Evolutionary conservation across 1,140 invertebrate species (phyloP).

Genomic region (Argopecten irradians): DNA sequence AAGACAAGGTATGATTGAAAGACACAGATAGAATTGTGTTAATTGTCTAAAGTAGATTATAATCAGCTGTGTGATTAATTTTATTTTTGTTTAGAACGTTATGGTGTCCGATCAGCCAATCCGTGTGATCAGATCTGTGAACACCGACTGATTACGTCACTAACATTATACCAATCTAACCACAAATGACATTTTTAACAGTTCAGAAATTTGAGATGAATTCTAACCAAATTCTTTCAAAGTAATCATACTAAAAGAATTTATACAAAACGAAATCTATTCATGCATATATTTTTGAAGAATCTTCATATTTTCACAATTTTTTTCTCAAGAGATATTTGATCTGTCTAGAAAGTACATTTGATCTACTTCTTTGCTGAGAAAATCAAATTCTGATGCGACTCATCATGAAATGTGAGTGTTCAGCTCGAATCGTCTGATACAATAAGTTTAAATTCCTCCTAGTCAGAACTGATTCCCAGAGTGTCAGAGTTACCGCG

Average conservation of each 20-base stretch:
- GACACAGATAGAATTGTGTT: not conserved
- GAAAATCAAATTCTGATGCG: constrained; percentile 4
- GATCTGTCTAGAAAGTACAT: not conserved
- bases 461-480: not conserved
- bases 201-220: not conserved
- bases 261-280: not conserved
- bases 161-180: not conserved
- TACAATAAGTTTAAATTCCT: constrained; percentile 23
- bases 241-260: not conserved
- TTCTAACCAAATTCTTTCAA: constrained; percentile 12
- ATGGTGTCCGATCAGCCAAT: not conserved
- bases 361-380: constrained; percentile 2
- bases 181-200: not conserved
- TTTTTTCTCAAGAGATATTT: constrained; percentile 18
- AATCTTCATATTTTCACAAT: not conserved
- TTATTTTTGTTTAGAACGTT: not conserved
- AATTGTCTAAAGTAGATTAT: not conserved
- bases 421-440: not conserved
- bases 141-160: not conserved
- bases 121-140: not conserved
- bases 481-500: not conserved
- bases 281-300: constrained; percentile 10
- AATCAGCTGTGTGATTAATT: not conserved
- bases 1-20: not conserved
- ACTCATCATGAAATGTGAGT: constrained; percentile 17